These are phyloP conservation scores for Cossypha heuglini DNA, from an alignment of 2,797 vertebrate genomes.

Conservation along the genomic window DNA sequence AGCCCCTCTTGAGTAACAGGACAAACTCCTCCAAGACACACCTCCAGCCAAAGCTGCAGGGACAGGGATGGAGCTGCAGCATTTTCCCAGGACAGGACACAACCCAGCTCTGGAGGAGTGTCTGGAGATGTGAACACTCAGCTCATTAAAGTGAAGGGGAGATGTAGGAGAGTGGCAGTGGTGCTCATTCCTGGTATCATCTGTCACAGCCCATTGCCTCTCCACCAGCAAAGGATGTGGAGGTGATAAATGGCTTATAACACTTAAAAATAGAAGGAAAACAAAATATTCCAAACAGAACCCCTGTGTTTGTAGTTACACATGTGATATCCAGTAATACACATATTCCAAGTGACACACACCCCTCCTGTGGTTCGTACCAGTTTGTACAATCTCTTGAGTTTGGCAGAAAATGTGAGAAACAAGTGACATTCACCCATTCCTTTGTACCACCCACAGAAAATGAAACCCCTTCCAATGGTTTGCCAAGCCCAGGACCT, in stretches of 20 bases:
- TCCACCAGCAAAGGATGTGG: background rate
- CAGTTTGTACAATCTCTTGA: background rate
- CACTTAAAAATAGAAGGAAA: background rate
- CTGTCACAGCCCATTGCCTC: background rate
- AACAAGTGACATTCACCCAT: background rate
- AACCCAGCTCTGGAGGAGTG: background rate
- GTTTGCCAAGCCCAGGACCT: background rate
- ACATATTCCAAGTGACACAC: background rate
- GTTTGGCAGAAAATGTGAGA: background rate
- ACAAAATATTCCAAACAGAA: background rate
- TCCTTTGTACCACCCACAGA: background rate
- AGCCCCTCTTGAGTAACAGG: background rate
- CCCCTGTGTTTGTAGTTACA: background rate
- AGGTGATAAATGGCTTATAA: background rate
- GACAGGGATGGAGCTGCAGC: accelerated
- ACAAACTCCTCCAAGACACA: background rate
- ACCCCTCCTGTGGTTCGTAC: background rate
- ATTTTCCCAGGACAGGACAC: background rate
- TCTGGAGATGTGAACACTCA: accelerated
- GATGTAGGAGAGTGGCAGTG: background rate
- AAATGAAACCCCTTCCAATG: background rate
- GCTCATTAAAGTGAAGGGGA: background rate
- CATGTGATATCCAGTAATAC: background rate
- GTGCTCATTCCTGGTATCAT: background rate
- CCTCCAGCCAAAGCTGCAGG: background rate